These are phyloP conservation scores for Mycteria americana DNA, from an alignment of 2,797 vertebrate genomes.

Conservation along the genomic window DNA sequence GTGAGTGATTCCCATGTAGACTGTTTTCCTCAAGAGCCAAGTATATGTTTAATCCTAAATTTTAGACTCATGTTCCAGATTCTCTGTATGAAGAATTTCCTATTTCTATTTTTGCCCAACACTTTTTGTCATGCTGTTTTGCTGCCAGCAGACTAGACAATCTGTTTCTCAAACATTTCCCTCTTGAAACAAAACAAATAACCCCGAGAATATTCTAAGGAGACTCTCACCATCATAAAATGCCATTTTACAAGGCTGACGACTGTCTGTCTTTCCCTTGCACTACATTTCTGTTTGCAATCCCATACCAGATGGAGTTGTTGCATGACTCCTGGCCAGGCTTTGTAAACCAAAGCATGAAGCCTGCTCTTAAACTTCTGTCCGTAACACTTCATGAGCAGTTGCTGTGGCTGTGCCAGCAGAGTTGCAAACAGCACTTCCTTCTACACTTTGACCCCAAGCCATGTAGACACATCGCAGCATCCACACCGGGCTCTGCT, in stretches of 20 bases:
- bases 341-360: neutral
- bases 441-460: neutral
- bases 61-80: neutral
- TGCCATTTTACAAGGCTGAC: slow-evolving; percentile 23
- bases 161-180: neutral
- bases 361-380: slow-evolving; percentile 4
- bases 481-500: neutral
- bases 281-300: slow-evolving; percentile 10
- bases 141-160: slow-evolving; percentile 22
- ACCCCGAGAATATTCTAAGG: neutral
- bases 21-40: slow-evolving; percentile 1
- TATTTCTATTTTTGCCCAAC: slow-evolving; percentile 9
- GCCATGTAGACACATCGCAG: neutral
- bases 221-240: slow-evolving; percentile 6
- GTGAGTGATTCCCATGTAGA: neutral
- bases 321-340: neutral
- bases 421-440: neutral
- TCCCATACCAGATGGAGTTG: slow-evolving; percentile 11
- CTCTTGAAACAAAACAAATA: slow-evolving; percentile 7
- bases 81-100: neutral
- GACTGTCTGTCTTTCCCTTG: neutral
- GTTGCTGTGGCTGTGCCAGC: neutral
- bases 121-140: neutral
- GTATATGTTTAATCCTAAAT: neutral
- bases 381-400: neutral